phyloP scores from a whole-genome alignment of 2,113 vertebrate genomes.

The Apeltes quadracus region DNA sequence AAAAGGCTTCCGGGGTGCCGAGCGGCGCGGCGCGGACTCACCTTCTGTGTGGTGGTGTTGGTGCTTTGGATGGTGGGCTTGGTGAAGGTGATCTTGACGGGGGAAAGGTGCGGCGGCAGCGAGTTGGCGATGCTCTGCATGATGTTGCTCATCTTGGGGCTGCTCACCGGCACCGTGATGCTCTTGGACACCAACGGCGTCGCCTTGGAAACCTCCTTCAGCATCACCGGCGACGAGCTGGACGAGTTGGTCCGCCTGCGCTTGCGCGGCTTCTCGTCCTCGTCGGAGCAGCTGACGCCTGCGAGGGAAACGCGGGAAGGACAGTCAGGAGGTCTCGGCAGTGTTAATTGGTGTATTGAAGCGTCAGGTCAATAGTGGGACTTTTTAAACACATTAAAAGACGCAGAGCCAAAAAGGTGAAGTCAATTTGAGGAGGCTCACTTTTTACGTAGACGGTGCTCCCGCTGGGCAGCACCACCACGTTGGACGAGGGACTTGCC shows the following conservation, averaged over 20 bases:
- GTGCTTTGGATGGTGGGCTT: slow-evolving; percentile 96
- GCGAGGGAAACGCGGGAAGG: not conserved
- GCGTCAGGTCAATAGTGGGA: not conserved
- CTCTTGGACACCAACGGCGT: slow-evolving; percentile 89
- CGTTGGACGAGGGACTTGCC: slow-evolving; percentile 95
- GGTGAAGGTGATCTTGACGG: slow-evolving; percentile 99
- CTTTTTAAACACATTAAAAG: not conserved
- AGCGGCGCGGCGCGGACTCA: not conserved
- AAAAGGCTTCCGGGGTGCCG: not conserved
- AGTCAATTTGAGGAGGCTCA: slow-evolving; percentile 76
- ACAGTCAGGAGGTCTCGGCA: not conserved
- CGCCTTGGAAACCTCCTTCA: slow-evolving; percentile 93
- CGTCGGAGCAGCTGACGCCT: slow-evolving; percentile 98
- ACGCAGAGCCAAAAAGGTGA: not conserved
- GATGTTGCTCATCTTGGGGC: slow-evolving; percentile 99
- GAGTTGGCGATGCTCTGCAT: slow-evolving; percentile 99
- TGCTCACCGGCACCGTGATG: slow-evolving; percentile 91
- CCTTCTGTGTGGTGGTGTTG: slow-evolving; percentile 96
- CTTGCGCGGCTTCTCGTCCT: slow-evolving; percentile 98
- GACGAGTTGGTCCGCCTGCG: slow-evolving; percentile 94
- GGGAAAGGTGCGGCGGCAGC: slow-evolving; percentile 96
- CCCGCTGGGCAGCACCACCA: slow-evolving; percentile 96
- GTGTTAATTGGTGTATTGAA: not conserved
- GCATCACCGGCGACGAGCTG: slow-evolving; percentile 92
- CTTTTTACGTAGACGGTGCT: slow-evolving; percentile 98